Conservation (phyloP, 2,888 invertebrate species). For the Netelia inedita region DNA sequence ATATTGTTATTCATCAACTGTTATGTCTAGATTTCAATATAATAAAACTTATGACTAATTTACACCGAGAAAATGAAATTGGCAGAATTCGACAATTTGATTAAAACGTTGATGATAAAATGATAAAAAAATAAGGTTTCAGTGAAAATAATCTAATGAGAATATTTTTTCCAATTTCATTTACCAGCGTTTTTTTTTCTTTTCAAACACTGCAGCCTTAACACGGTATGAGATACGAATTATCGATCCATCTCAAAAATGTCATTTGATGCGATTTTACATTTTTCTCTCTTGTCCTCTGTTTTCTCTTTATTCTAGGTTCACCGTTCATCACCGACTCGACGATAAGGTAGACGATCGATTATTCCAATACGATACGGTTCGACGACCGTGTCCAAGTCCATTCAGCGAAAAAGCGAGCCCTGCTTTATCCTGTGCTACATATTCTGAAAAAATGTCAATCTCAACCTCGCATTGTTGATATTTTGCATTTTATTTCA, state of each 20-base stretch:
- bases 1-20: not conserved
- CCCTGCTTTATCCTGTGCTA: conserved; percentile 36
- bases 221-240: not conserved
- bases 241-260: not conserved
- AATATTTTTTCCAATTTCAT: no score
- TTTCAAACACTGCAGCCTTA: not conserved
- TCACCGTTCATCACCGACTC: conserved; percentile 20
- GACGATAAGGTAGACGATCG: conserved; percentile 49
- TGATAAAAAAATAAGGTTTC: no score
- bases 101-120: no score
- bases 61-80: no score
- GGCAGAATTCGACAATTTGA: no score
- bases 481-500: conserved; percentile 12
- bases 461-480: conserved; percentile 26
- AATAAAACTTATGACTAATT: no score
- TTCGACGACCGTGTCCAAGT: conserved; percentile 31
- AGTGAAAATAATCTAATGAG: no score
- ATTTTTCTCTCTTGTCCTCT: not conserved
- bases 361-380: conserved; percentile 58
- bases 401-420: conserved; percentile 3
- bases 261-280: not conserved
- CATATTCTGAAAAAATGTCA: conserved; percentile 56
- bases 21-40: not conserved
- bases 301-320: conserved; percentile 4
- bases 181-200: no score